Base-by-base conservation (phyloP, 2,888 invertebrate genomes). In the Leucophenga maculata region DNA sequence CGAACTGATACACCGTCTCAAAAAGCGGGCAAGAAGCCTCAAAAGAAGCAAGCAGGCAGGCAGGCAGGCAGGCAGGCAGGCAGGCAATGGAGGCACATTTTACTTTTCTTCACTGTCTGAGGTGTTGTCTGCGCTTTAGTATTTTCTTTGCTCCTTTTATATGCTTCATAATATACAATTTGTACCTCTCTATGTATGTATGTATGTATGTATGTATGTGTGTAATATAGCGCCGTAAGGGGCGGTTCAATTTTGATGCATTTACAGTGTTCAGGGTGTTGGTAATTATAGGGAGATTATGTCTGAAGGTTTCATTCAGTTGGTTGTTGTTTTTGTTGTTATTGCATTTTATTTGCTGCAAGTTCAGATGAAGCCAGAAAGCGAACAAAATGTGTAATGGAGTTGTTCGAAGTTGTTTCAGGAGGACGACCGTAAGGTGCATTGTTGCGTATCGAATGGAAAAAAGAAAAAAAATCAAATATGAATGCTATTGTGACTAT, bases 221-320 rank as follows among this genome's bases (percentile, higher is more conserved):
- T 85, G 78, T 85, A 83, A 80, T 85, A 84, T 84, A 78, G 80
- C 78, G 86, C 84, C 75, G 79, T 74, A 73, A 39, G 76, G 87
- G 86, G 86, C 86, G 86, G 86, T 81, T 83, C 87, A 82, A 86
- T 86, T 85, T 86, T 79, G 86, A 84, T 85, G 87, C 87, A 86
- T 87, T 86, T 86, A 85, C 83, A 83, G 77, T 83, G 83, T 86
- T 85, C 87, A 85, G 87, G 87, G 87, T 87, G 87, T 87, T 84
- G 86, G 86, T 87, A 87, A 87, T 87, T 87, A 87, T 86, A 87
- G 87, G 87, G 87, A 85, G 84, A 87, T 87, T 86, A 86, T 85
- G 87, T 86, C 87, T 87, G 86, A 83, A 83, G 77, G 77, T 74
- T 78, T 77, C 77, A 74, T 74, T 72, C 69, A 72, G 69, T 73